Percentiles rank a stretch among this genome's conserved stretches.
Evolutionary conservation across 2,113 vertebrate species (phyloP).

Genomic region (Nothocercus nigrocapillus): DNA sequence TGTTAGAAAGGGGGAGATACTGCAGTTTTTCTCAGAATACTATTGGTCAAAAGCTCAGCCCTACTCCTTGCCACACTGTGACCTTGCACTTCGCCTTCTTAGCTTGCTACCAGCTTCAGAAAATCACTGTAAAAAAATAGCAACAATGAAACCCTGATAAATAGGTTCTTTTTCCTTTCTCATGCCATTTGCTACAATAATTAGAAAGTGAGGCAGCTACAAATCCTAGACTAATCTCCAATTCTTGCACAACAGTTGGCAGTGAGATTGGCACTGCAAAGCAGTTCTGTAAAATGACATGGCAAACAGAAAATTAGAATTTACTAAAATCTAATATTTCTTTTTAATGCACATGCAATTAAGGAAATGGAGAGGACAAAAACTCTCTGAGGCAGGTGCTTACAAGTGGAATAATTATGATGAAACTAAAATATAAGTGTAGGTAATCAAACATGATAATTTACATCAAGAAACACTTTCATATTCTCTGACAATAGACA

Average conservation of each 20-base stretch:
- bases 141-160: not conserved
- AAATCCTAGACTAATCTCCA: not conserved
- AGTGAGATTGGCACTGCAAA: not conserved
- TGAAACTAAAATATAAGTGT: not conserved
- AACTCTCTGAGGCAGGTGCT: not conserved
- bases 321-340: not conserved
- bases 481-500: not conserved
- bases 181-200: not conserved
- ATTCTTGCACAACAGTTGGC: slow-evolving; percentile 5
- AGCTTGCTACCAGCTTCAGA: not conserved
- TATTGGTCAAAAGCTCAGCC: not conserved
- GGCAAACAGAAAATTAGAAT: not conserved
- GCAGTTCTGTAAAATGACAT: not conserved
- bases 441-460: not conserved
- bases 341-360: not conserved
- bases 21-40: not conserved
- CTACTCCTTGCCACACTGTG: not conserved
- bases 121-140: not conserved
- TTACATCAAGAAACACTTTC: not conserved
- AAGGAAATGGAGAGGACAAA: not conserved
- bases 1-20: not conserved
- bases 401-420: not conserved
- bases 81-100: not conserved
- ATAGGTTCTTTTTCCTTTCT: not conserved
- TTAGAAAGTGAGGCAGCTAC: slow-evolving; percentile 1